phyloP scores from a whole-genome alignment of 2,797 vertebrate genomes.

The Nothura maculosa region DNA sequence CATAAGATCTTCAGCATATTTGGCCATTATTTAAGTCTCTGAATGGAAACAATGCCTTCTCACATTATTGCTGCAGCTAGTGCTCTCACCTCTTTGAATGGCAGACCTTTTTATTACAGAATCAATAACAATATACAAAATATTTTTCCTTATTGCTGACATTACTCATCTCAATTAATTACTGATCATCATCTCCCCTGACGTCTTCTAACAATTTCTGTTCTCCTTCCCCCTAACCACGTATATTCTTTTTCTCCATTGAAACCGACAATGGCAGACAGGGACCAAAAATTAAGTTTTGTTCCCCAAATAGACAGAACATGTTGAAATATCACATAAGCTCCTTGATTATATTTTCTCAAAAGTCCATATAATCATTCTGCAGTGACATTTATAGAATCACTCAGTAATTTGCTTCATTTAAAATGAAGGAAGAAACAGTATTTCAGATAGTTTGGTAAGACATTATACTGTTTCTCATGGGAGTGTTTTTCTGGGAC shows the following conservation, averaged over 20 bases:
- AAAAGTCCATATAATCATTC: background rate
- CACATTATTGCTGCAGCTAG: constrained; percentile 35
- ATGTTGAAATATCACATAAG: background rate
- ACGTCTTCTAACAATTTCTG: background rate
- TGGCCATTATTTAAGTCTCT: constrained; percentile 51
- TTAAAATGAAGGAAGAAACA: background rate
- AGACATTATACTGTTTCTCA: background rate
- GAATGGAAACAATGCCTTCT: constrained; percentile 64
- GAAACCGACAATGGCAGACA: background rate
- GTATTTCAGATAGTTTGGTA: background rate
- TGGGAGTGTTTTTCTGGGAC: background rate
- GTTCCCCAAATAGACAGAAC: background rate
- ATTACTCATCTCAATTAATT: constrained; percentile 44
- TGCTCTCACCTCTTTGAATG: constrained; percentile 48
- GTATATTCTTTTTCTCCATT: background rate
- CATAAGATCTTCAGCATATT: constrained; percentile 15
- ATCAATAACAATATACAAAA: constrained; percentile 56
- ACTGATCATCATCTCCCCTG: background rate
- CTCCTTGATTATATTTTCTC: background rate
- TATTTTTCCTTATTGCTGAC: constrained; percentile 30
- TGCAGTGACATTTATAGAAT: background rate
- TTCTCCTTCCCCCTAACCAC: background rate
- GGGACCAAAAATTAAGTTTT: background rate
- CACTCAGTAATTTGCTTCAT: background rate
- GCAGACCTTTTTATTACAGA: constrained; percentile 2